Evolutionary conservation across 2,797 vertebrate species (phyloP).

Genomic region (Spheniscus humboldti): DNA sequence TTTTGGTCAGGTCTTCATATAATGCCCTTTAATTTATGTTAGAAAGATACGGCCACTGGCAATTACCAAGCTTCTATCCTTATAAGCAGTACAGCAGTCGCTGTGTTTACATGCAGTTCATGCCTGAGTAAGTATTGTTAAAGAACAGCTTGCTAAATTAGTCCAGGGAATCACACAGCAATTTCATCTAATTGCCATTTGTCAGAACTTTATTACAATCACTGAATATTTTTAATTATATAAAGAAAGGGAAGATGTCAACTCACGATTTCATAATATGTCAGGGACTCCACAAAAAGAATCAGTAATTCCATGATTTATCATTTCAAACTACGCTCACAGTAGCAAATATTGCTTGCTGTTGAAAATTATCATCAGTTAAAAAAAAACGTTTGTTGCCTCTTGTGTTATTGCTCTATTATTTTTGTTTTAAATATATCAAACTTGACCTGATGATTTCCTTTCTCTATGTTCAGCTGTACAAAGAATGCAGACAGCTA

Average conservation of each 20-base stretch:
- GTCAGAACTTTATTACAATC: constrained; percentile 28
- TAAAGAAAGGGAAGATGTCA: constrained; percentile 25
- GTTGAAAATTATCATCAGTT: not conserved
- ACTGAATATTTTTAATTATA: constrained; percentile 49
- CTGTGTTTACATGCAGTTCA: constrained; percentile 5
- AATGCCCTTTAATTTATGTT: not conserved
- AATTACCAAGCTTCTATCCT: not conserved
- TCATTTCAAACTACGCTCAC: fast-evolving
- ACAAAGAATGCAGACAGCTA: not conserved
- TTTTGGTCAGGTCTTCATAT: not conserved
- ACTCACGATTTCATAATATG: not conserved
- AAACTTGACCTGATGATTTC: not conserved
- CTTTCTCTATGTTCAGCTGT: not conserved
- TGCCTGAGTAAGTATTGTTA: not conserved
- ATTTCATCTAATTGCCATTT: constrained; percentile 49
- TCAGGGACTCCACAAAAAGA: not conserved
- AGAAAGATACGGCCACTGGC: not conserved
- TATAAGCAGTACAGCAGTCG: not conserved
- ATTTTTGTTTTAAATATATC: not conserved
- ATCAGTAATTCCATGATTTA: not conserved
- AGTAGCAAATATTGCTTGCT: not conserved
- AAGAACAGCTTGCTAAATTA: constrained; percentile 47
- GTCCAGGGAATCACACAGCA: constrained; percentile 26
- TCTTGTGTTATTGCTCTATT: not conserved
- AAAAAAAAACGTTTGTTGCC: not conserved